A percentile compares a stretch with the other conserved stretches of the same genome.
phyloP scores from a whole-genome alignment of 2,888 invertebrate genomes.

The Temnothorax ravouxi region DNA sequence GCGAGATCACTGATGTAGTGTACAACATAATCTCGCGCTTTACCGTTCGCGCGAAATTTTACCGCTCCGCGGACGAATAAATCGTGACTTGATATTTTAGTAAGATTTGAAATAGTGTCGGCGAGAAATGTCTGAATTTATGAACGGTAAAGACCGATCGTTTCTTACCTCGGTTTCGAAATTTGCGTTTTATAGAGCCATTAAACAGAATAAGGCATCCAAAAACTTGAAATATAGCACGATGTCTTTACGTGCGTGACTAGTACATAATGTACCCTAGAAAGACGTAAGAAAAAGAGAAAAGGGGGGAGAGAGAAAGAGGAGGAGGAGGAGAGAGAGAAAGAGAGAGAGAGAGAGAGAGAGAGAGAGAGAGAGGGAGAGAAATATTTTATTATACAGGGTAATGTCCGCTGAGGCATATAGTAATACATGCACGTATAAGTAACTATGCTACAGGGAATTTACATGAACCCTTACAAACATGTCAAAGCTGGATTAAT shows the following conservation, averaged over 20 bases:
- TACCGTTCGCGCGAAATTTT: background rate
- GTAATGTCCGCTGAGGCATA: constrained; percentile 12
- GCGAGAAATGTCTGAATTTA: constrained; percentile 36
- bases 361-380: background rate
- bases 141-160: background rate
- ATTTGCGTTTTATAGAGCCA: constrained; percentile 38
- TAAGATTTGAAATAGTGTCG: constrained; percentile 3
- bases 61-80: constrained; percentile 6
- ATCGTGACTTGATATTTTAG: constrained; percentile 21
- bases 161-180: constrained; percentile 34
- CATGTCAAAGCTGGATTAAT: constrained; percentile 50
- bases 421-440: constrained; percentile 37
- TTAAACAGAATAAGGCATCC: constrained; percentile 37
- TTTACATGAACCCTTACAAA: constrained; percentile 37
- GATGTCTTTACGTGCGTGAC: background rate
- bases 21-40: constrained; percentile 17
- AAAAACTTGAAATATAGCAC: constrained; percentile 29
- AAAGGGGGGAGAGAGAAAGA: no score
- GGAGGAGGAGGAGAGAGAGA: background rate
- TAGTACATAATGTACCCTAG: background rate
- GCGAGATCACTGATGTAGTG: background rate
- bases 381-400: constrained; percentile 31
- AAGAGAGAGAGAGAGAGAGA: no score
- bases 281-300: background rate
- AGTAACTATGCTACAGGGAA: constrained; percentile 37